Evolutionary conservation across 2,113 vertebrate species (phyloP), one percentile per base, ranked within the genome.

Genomic region (Lophius piscatorius): DNA sequence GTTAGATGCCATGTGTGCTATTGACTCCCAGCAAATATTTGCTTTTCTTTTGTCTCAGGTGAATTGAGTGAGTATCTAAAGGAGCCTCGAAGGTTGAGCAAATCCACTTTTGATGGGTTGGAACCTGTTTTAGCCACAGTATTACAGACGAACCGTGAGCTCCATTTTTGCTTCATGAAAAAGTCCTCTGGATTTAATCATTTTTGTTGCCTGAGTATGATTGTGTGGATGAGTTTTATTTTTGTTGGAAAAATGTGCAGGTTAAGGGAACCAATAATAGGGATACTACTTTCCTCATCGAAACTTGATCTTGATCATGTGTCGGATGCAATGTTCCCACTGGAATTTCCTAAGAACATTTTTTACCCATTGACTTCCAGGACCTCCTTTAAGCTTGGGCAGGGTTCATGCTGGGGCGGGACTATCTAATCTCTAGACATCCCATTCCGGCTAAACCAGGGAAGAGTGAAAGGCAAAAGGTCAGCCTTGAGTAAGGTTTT

Each of bases 281-380:
- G n/a, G n/a, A n/a, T n/a, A n/a, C n/a, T n/a, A n/a, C n/a, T n/a
- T n/a, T n/a, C n/a, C n/a, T n/a, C n/a, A n/a, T n/a, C n/a, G n/a
- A n/a, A n/a, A n/a, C n/a, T n/a, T n/a, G n/a, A n/a, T n/a, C n/a
- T n/a, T n/a, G n/a, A n/a, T n/a, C n/a, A n/a, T n/a, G n/a, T n/a
- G n/a, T n/a, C n/a, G n/a, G n/a, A n/a, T n/a, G n/a, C n/a, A n/a
- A n/a, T n/a, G n/a, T n/a, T n/a, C n/a, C n/a, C 16, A 8, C 21
- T 64, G 83, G 78, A 87, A 87, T 78, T 78, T 33, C 67, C 72
- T 36, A 0, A 20, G n/a, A 40, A 51, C 24, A 45, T 65, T 39
- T 80, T 71, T 47, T 45, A 70, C 46, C 47, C 33, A 14, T 54
- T 82, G 48, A 79, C 57, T 73, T 76, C 49, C 57, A 67, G 34